Conservation (phyloP, 2,113 vertebrate species). For the Percopsis transmontana region DNA sequence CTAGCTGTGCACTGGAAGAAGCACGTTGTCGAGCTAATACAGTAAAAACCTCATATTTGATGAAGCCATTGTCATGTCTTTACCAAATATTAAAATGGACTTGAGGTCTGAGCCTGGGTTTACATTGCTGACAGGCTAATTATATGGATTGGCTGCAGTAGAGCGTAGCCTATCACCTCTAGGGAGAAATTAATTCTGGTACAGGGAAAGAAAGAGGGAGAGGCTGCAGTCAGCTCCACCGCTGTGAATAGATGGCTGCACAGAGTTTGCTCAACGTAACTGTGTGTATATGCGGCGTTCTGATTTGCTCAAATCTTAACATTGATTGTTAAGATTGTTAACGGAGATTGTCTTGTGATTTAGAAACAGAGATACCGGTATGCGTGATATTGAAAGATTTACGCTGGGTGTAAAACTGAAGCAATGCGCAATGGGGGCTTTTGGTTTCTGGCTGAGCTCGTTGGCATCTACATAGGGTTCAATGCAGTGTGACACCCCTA, state of each 20-base stretch:
- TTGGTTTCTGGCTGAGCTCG: no score
- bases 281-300: not conserved
- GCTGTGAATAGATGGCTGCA: conserved; percentile 1
- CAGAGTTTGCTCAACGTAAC: not conserved
- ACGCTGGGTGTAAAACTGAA: no score
- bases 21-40: conserved; percentile 56
- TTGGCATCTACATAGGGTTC: no score
- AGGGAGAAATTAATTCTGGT: conserved; percentile 73
- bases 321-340: no score
- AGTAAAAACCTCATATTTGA: conserved; percentile 58
- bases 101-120: conserved; percentile 72
- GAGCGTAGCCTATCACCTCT: conserved; percentile 79
- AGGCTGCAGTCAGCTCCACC: not conserved
- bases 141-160: conserved; percentile 80
- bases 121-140: conserved; percentile 79
- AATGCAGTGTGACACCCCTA: no score
- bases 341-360: no score
- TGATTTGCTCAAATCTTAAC: no score
- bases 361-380: no score
- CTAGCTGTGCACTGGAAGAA: conserved; percentile 29
- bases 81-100: conserved; percentile 72
- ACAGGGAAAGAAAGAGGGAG: conserved; percentile 25
- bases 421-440: no score
- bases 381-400: no score
- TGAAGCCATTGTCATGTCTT: conserved; percentile 72